phyloP scores from a whole-genome alignment of 2,113 vertebrate species.

The Nycticebus coucang region DNA sequence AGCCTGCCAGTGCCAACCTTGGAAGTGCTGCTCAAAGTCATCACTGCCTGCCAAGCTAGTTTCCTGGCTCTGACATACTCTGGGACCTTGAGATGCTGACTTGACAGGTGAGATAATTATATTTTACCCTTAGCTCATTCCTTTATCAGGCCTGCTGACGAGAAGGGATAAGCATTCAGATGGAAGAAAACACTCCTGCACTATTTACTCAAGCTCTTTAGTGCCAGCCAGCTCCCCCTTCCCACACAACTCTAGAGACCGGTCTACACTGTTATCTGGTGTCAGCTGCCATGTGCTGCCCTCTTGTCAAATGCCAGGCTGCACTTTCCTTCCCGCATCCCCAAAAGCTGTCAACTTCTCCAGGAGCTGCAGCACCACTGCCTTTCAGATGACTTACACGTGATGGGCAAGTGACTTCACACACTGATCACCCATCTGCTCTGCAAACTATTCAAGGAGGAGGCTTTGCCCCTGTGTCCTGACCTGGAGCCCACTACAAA shows the following conservation, averaged over 20 bases:
- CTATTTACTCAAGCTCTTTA: slow-evolving; percentile 31
- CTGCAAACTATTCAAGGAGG: not conserved
- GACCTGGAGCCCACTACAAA: not conserved
- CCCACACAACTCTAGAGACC: not conserved
- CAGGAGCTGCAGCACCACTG: not conserved
- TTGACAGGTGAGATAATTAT: slow-evolving; percentile 79
- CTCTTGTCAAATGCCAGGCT: slow-evolving; percentile 15
- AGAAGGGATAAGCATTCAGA: slow-evolving; percentile 71
- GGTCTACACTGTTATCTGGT: not conserved
- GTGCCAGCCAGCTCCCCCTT: not conserved
- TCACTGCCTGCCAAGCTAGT: slow-evolving; percentile 55
- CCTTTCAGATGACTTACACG: not conserved
- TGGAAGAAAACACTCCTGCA: slow-evolving; percentile 67
- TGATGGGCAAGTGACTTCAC: not conserved
- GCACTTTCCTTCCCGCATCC: not conserved
- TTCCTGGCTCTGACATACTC: slow-evolving; percentile 43
- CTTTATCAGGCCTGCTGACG: slow-evolving; percentile 73
- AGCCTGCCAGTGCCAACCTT: slow-evolving; percentile 54
- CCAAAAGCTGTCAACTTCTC: not conserved
- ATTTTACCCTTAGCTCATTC: slow-evolving; percentile 73
- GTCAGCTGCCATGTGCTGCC: not conserved
- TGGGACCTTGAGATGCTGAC: slow-evolving; percentile 69
- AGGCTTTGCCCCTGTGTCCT: not conserved
- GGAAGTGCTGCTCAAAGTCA: slow-evolving; percentile 64
- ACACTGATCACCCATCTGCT: not conserved